Evolutionary conservation across 2,888 invertebrate genomes (phyloP), one percentile per base, ranked within the genome.

Genomic region (Caenorhabditis becei): DNA sequence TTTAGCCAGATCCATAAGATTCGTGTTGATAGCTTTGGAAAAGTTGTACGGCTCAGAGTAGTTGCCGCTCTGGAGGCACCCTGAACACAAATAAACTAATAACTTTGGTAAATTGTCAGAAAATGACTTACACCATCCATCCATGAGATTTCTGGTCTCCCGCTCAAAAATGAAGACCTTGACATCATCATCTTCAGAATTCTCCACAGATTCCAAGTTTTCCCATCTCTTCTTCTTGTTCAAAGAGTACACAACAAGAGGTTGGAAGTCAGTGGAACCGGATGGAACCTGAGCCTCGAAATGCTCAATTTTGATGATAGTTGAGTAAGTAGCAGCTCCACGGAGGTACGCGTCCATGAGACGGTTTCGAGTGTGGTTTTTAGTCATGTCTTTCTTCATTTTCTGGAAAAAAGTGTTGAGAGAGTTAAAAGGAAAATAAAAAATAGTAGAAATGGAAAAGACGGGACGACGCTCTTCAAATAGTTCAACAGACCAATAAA

Each of bases 241-340:
- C 26, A 56, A 26, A 2, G 54, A 56, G 54, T 56, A 56, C 3
- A 56, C 54, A 2, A 56, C 26, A 28, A 26, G 10, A 4, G 54
- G 54, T n/a, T 32, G 2, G 4, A 28, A 32, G n/a, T 56, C 54
- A 11, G 24, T n/a, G 24, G 24, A 11, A 14, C 54, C 54, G 2
- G 54, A 28, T 16, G 54, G 26, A 1, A 32, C 23, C 7, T 56
- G n/a, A 4, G 28, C 2, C 4, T 24, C n/a, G n/a, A 56, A 56
- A 18, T 56, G 54, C 54, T 24, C 26, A 18, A 56, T n/a, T 56
- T 56, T 56, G 54, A 32, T 56, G 32, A 56, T 56, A 8, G 28
- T 56, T 0, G 54, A 24, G 18, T 56, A 32, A 26, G 54, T 56
- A 1, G 54, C 1, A 16, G 54, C 54, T 10, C 54, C 54, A 32